Evolutionary conservation across 2,888 invertebrate genomes (phyloP), one percentile per base, ranked within the genome.

Genomic region (Chymomyza caudatula): DNA sequence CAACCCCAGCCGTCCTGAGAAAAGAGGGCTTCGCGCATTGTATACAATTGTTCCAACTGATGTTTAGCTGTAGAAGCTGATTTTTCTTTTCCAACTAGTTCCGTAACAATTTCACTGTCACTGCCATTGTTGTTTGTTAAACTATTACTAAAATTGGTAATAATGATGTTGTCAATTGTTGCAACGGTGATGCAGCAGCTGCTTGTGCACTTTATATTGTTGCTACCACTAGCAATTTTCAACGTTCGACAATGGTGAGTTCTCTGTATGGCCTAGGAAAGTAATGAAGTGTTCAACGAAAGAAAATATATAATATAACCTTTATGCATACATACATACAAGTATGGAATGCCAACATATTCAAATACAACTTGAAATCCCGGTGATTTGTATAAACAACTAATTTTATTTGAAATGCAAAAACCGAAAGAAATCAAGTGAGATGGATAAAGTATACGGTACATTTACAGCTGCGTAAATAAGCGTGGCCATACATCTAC

Each of bases 1-100:
- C 96, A 96, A 73, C 97, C 97, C 97, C 97, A 97, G 77, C 97
- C 97, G 89, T 97, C 97, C 88, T 95, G 96, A 90, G 96, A 95
- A 89, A 96, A 97, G 67, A 97, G 93, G 59, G 96, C 96, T 90
- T 97, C 97, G 71, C 97, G 93, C 96, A 97, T 96, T 69, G 94
- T 96, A 90, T 95, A 96, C 73, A 97, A 92, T 91, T 96, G 96
- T 91, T 97, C 96, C 77, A 97, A 93, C 89, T 95, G 94, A 87
- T 94, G 93, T 91, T 96, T 96, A 65, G 96, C 95, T 69, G 95
- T 93, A 81, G 93, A 94, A 71, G 93, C 92, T 54, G 92, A 89
- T 78, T 92, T 92, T 77, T 92, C 92, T 83, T 90, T 91, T 66
- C 92, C 92, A 53, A 82, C 85, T 76, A 79, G 56, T 62, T 72